phyloP scores from a whole-genome alignment of 2,888 invertebrate genomes.

The Charanyca ferruginea region DNA sequence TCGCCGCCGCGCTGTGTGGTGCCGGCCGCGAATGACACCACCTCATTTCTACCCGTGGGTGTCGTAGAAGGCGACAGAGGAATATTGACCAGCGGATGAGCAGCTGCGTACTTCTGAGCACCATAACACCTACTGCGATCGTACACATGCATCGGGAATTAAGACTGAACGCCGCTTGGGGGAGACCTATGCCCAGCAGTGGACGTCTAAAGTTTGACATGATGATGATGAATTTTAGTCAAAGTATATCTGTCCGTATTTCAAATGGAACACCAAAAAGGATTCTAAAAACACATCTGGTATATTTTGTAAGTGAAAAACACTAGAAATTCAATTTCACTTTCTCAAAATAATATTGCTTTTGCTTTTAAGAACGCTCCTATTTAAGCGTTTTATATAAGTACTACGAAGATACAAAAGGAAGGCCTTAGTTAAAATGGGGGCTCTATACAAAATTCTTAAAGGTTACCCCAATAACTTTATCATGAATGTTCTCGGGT shows the following conservation, averaged over 20 bases:
- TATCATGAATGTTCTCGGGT: slow-evolving; percentile 31
- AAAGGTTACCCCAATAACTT: slow-evolving; percentile 39
- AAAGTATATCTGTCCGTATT: not conserved
- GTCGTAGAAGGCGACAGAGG: too few species aligned
- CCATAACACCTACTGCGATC: too few species aligned
- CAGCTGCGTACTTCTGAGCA: too few species aligned
- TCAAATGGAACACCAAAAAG: not conserved
- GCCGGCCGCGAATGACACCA: too few species aligned
- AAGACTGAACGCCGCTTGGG: too few species aligned
- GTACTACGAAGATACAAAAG: slow-evolving; percentile 8
- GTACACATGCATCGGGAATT: too few species aligned
- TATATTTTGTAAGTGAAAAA: not conserved
- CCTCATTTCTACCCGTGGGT: too few species aligned
- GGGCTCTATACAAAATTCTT: slow-evolving; percentile 32
- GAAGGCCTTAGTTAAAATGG: slow-evolving; percentile 12
- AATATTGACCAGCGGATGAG: too few species aligned
- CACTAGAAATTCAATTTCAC: not conserved
- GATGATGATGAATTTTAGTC: too few species aligned
- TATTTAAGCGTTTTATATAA: slow-evolving; percentile 1
- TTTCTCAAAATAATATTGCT: not conserved
- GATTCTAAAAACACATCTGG: slow-evolving; percentile 1
- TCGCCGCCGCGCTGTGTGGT: too few species aligned
- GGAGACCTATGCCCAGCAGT: too few species aligned
- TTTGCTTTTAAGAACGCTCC: not conserved
- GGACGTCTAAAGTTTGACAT: too few species aligned